Base-by-base conservation (phyloP, 1,140 invertebrate species). In the Dolichoris vasculosae region DNA sequence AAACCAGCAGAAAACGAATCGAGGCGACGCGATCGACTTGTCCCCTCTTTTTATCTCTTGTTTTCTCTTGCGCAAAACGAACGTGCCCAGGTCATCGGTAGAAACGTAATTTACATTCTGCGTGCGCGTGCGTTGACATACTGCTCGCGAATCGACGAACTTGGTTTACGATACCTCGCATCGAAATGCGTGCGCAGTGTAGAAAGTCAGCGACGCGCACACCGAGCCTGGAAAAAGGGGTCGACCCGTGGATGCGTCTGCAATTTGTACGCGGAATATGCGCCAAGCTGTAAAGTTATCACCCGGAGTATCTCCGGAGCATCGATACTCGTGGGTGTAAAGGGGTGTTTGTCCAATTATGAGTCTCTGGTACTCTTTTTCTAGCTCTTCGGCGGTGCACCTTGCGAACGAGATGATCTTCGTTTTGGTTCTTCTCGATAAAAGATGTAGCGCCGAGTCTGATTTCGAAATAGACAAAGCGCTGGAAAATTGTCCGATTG, bases 91-190 rank as follows among this genome's bases (percentile, higher is more conserved):
- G 23, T 4, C 9, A 69, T 40, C 30, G n/a, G 63, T 15, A 51
- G 48, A 75, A 75, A 82, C 35, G 75, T 55, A 82, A 82, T 82
- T 82, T 82, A 82, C 51, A 76, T 83, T 64, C 82, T 51, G 40
- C 17, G 38, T 38, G 51, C 32, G 64, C 30, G 63, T 48, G 48
- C 7, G 79, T 63, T 63, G 59, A n/a, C 26, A 63, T 46, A 11
- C 59, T 30, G 26, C 23, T 30, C 1, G 48, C 8, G 35, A 89
- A 88, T 80, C 86, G 84, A 69, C 26, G 48, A 80, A 67, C 79
- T 75, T 55, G 85, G 71, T 84, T 82, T 82, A 82, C 80, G 85
- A 69, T 40, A 32, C 32, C 51, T 63, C 78, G 43, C 13, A 46
- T 46, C 43, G 43, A 46, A 46, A 46, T 46, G 43, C 43, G 13